Conservation (phyloP, 2,113 vertebrate species). For the Rattus rattus region DNA sequence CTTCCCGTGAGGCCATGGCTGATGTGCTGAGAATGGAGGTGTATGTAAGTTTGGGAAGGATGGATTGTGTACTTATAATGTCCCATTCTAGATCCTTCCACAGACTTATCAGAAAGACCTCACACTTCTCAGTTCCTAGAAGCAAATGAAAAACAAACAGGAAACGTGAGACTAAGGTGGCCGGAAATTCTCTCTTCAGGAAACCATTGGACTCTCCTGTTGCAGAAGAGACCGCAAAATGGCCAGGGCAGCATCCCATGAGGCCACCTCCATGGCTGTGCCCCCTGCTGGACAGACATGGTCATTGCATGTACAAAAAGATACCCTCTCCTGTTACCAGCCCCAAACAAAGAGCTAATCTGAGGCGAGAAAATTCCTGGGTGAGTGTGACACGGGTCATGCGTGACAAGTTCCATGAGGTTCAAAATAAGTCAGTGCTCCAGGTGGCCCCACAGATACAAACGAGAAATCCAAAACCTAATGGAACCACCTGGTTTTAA, state of each 20-base stretch:
- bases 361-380: not conserved
- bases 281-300: not conserved
- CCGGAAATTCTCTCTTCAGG: not conserved
- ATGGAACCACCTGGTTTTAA: not conserved
- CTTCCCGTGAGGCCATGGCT: not conserved
- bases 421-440: slow-evolving; percentile 31
- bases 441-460: not conserved
- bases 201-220: not conserved
- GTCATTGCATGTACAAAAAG: not conserved
- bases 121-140: not conserved
- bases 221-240: not conserved
- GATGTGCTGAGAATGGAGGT: not conserved
- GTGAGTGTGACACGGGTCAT: not conserved
- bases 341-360: not conserved
- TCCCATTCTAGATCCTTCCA: not conserved
- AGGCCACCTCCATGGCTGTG: not conserved
- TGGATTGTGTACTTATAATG: not conserved
- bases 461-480: not conserved
- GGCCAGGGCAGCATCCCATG: not conserved
- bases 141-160: slow-evolving; percentile 10
- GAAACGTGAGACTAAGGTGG: not conserved
- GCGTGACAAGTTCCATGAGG: not conserved
- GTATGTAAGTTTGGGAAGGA: not conserved
- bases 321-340: not conserved
- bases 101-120: not conserved